Evolutionary conservation across 2,888 invertebrate genomes (phyloP), one percentile per base, ranked within the genome.

Genomic region (Holacanthella duospinosa): DNA sequence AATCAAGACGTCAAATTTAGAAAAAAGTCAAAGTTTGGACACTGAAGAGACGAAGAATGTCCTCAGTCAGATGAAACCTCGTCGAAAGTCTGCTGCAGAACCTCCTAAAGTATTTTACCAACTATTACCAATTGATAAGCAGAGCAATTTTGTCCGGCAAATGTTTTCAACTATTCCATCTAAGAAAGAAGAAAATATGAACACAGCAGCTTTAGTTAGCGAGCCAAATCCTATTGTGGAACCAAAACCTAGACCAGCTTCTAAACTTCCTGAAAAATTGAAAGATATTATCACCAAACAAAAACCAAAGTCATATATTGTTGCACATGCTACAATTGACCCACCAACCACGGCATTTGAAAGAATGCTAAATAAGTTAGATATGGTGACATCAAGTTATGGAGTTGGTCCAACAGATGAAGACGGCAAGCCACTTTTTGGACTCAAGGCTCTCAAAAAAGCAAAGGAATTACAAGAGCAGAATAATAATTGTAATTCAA

Each of bases 361-460:
- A 16, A 6, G 36, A 16, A 36, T 36, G 36, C n/a, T n/a, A n/a
- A 36, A 36, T 16, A 36, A 36, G 9, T 36, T 36, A 16, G 36
- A 36, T 36, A 4, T 48, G 19, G 85, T 89, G 64, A 88, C 86
- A 2, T 88, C 88, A 1, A 86, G 88, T 75, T 89, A 89, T 76
- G 89, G 89, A 1, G 86, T 88, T 1, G 89, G 89, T 0, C 89
- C 89, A 28, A 84, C 86, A 1, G 89, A 89, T 75, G 87, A 88
- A 69, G 84, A 87, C 71, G 89, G 89, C 16, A 80, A 82, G 63
- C 89, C 89, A 26, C 79, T 89, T 63, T 89, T 89, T 78, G 89
- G 89, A 61, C 83, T 89, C 71, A 83, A 82, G 75, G 89, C 89
- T 63, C 80, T 89, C 64, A 70, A 78, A 57, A 71, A 71, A 64